These are phyloP conservation scores for Colostygia pectinataria DNA, from an alignment of 2,888 invertebrate genomes.

Conservation along the genomic window DNA sequence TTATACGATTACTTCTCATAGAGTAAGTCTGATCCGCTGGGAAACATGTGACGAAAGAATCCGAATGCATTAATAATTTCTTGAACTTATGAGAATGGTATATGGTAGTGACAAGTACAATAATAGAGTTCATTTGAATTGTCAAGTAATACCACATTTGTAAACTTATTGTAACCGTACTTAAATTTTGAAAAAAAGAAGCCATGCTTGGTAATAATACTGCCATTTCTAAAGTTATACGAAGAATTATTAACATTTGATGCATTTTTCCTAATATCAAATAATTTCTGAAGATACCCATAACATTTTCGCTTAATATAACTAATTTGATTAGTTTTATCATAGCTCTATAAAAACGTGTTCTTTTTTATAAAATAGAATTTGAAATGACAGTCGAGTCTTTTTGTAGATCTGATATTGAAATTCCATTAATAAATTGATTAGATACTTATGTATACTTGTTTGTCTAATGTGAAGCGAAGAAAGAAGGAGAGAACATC, in stretches of 20 bases:
- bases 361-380: neutral
- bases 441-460: too few relatives aligned
- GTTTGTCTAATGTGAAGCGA: too few relatives aligned
- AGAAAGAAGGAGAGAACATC: too few relatives aligned
- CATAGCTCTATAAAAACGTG: neutral
- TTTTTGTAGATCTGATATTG: too few relatives aligned
- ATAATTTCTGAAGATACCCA: slow-evolving; percentile 23
- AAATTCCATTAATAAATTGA: too few relatives aligned
- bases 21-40: slow-evolving; percentile 3
- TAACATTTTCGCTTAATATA: slow-evolving; percentile 13
- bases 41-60: slow-evolving; percentile 3
- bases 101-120: neutral
- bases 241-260: slow-evolving; percentile 6
- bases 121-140: neutral
- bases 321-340: slow-evolving; percentile 9
- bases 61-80: slow-evolving; percentile 4
- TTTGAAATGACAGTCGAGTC: neutral
- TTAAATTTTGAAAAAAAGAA: neutral
- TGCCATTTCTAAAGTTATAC: slow-evolving; percentile 6
- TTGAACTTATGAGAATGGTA: slow-evolving; percentile 11
- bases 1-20: neutral
- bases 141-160: neutral
- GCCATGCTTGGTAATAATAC: neutral
- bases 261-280: slow-evolving; percentile 9
- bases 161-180: neutral